Conservation (phyloP, 2,888 invertebrate species). For the Nomada lathburiana region DNA sequence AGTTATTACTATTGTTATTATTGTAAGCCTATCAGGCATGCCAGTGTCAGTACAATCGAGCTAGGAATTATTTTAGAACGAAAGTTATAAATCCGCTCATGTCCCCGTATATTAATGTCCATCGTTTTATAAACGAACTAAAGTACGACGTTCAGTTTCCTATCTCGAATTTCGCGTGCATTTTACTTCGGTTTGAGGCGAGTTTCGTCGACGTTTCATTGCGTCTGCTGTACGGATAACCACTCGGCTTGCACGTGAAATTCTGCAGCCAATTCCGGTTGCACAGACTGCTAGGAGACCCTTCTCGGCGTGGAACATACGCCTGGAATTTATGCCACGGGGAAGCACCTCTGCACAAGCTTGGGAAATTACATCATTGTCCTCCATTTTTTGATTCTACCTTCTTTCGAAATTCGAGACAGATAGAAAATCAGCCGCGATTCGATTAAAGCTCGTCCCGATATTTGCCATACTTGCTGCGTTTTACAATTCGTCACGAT, state of each 20-base stretch:
- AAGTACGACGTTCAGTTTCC: slow-evolving; percentile 1
- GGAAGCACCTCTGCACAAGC: neutral
- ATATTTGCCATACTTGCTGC: too few relatives aligned
- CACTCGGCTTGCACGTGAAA: slow-evolving; percentile 19
- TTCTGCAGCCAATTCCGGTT: slow-evolving; percentile 11
- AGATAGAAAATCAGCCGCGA: neutral
- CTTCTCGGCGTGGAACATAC: neutral
- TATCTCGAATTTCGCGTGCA: neutral
- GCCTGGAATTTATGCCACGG: neutral
- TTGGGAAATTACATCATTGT: neutral
- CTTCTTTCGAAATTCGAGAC: neutral
- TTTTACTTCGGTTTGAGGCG: neutral
- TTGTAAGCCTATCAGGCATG: too few relatives aligned
- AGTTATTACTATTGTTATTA: too few relatives aligned
- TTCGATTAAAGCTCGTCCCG: too few relatives aligned
- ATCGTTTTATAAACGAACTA: neutral
- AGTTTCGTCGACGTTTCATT: slow-evolving; percentile 5
- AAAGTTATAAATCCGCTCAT: too few relatives aligned
- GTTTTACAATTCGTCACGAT: too few relatives aligned
- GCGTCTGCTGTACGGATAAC: neutral
- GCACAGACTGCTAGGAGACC: neutral
- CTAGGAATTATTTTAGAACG: too few relatives aligned
- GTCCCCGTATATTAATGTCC: too few relatives aligned
- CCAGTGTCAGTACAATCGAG: too few relatives aligned
- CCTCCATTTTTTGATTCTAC: neutral